Percentiles rank a stretch among this genome's conserved stretches.
These are phyloP conservation scores for Synergus japonicus DNA, from an alignment of 2,888 invertebrate genomes.

Conservation along the genomic window DNA sequence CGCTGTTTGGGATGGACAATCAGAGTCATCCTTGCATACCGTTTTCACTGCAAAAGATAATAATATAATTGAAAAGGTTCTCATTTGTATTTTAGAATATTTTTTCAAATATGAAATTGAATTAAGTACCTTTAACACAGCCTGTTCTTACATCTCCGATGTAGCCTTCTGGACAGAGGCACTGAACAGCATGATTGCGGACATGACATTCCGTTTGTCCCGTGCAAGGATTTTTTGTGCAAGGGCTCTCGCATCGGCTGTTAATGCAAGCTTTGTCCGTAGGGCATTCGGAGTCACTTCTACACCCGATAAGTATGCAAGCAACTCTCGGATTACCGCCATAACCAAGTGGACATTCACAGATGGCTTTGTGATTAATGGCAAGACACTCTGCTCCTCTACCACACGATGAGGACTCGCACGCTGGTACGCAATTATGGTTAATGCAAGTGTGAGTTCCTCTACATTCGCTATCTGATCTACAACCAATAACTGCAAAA, in stretches of 20 bases:
- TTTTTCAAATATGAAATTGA: background rate
- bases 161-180: constrained; percentile 89
- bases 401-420: constrained; percentile 84
- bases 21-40: constrained; percentile 87
- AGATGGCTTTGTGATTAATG: constrained; percentile 88
- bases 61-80: background rate
- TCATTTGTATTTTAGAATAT: background rate
- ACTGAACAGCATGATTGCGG: constrained; percentile 87
- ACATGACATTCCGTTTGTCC: constrained; percentile 87
- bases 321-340: constrained; percentile 89
- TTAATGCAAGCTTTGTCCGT: constrained; percentile 89
- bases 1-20: constrained; percentile 90
- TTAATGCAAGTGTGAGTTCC: constrained; percentile 91
- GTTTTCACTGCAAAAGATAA: constrained; percentile 65
- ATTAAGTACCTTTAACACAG: constrained; percentile 79
- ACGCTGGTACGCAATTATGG: constrained; percentile 89
- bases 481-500: constrained; percentile 81
- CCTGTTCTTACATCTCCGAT: constrained; percentile 82
- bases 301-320: constrained; percentile 90
- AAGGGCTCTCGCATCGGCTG: constrained; percentile 88
- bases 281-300: constrained; percentile 89
- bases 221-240: constrained; percentile 85
- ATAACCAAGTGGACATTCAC: constrained; percentile 90
- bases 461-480: constrained; percentile 87
- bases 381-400: constrained; percentile 89